These are phyloP conservation scores for Leptinotarsa texana DNA, from an alignment of 1,140 invertebrate genomes.

Conservation along the genomic window DNA sequence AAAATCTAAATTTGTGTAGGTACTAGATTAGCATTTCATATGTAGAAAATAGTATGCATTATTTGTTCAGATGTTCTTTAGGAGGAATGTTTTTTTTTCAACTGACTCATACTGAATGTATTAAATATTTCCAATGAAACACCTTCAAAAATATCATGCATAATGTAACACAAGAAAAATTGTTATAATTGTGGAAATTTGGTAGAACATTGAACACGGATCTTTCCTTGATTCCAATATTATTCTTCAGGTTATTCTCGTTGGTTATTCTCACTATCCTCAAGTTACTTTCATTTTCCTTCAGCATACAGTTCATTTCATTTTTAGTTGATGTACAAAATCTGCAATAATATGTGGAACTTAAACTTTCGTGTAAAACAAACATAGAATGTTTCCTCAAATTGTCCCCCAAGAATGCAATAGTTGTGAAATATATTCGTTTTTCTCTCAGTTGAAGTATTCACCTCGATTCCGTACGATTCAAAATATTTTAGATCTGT, in stretches of 20 bases:
- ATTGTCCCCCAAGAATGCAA: slow-evolving; percentile 21
- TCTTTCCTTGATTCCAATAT: slow-evolving; percentile 41
- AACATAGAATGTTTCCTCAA: slow-evolving; percentile 18
- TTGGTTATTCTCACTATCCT: too few species aligned
- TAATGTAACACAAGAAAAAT: slow-evolving; percentile 52
- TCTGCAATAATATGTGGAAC: slow-evolving; percentile 10
- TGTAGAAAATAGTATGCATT: slow-evolving; percentile 42
- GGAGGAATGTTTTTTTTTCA: slow-evolving; percentile 31
- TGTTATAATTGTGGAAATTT: slow-evolving; percentile 52
- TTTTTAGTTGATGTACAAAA: slow-evolving; percentile 15
- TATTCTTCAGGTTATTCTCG: not conserved
- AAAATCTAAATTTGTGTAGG: slow-evolving; percentile 44
- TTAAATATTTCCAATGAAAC: slow-evolving; percentile 43
- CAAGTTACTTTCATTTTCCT: slow-evolving; percentile 3
- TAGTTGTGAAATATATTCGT: slow-evolving; percentile 8
- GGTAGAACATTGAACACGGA: slow-evolving; percentile 49
- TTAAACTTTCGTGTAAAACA: slow-evolving; percentile 18
- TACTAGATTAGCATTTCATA: slow-evolving; percentile 49
- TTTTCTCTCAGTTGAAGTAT: slow-evolving; percentile 9
- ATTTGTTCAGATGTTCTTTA: slow-evolving; percentile 28
- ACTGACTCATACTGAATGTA: not conserved
- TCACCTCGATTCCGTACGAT: slow-evolving; percentile 3
- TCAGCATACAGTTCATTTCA: slow-evolving; percentile 4
- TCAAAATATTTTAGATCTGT: slow-evolving; percentile 12
- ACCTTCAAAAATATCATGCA: slow-evolving; percentile 44